Conservation (phyloP, 2,113 vertebrate species). For the Irena cyanogastra region DNA sequence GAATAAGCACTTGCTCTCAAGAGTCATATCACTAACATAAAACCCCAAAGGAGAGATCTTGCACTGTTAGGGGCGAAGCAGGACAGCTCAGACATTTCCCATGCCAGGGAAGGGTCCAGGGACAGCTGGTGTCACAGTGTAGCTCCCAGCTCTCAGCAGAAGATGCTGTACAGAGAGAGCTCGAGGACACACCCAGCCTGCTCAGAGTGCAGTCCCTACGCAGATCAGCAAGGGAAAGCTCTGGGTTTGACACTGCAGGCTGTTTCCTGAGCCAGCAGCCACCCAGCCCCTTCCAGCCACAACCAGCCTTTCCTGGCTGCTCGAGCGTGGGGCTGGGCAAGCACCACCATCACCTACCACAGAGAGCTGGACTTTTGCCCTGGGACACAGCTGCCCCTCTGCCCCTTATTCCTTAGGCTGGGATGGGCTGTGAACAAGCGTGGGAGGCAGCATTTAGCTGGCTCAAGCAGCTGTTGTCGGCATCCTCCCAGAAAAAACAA, state of each 20-base stretch:
- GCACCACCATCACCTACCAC: not conserved
- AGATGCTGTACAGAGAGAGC: not conserved
- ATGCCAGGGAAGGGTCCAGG: not conserved
- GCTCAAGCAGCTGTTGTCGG: not conserved
- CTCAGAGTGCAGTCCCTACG: not conserved
- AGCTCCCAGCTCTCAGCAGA: not conserved
- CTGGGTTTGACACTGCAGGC: not conserved
- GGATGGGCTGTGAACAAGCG: not conserved
- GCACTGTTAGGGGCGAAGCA: not conserved
- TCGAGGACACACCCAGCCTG: not conserved
- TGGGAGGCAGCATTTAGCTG: not conserved
- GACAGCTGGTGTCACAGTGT: not conserved
- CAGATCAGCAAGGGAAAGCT: not conserved
- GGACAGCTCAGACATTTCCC: not conserved
- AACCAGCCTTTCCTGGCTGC: not conserved
- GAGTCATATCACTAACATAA: not conserved
- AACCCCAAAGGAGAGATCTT: not conserved
- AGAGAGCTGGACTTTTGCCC: not conserved
- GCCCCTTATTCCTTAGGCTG: not conserved
- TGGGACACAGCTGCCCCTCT: not conserved
- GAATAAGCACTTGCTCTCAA: not conserved
- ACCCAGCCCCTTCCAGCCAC: not conserved
- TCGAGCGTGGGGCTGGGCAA: rapidly evolving
- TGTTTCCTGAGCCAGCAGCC: not conserved
- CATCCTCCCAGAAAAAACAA: not conserved